Percentiles rank a stretch among this genome's conserved stretches.
Conservation (phyloP, 2,797 vertebrate genomes). For the Rhabdomys pumilio region DNA sequence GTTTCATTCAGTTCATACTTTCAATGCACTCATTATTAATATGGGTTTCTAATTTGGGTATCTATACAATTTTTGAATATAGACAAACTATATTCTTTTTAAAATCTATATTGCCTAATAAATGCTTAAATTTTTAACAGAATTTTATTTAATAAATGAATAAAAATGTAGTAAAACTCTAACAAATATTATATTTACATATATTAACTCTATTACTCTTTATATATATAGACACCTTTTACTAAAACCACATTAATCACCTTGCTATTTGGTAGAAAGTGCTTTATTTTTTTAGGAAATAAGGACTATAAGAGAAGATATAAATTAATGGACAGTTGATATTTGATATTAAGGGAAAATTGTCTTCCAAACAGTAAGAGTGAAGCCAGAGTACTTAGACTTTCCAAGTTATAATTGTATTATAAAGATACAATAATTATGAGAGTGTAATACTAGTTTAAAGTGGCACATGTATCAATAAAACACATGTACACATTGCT, state of each 20-base stretch:
- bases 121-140: background rate
- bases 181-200: slow-evolving; percentile 10
- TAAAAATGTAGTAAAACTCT: background rate
- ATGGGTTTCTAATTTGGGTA: background rate
- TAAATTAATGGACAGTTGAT: slow-evolving; percentile 19
- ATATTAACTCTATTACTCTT: background rate
- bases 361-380: background rate
- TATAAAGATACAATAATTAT: background rate
- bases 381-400: background rate
- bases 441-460: background rate
- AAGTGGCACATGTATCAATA: background rate
- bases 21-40: background rate
- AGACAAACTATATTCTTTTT: background rate
- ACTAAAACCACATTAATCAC: background rate
- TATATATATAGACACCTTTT: background rate
- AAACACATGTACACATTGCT: background rate
- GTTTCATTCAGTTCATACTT: background rate
- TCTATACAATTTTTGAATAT: background rate
- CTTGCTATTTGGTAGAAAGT: background rate
- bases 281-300: background rate
- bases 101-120: background rate
- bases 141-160: background rate
- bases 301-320: background rate
- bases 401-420: background rate
- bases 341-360: background rate